Evolutionary conservation across 2,888 invertebrate genomes (phyloP).

Genomic region (Koerneria pararmatus): DNA sequence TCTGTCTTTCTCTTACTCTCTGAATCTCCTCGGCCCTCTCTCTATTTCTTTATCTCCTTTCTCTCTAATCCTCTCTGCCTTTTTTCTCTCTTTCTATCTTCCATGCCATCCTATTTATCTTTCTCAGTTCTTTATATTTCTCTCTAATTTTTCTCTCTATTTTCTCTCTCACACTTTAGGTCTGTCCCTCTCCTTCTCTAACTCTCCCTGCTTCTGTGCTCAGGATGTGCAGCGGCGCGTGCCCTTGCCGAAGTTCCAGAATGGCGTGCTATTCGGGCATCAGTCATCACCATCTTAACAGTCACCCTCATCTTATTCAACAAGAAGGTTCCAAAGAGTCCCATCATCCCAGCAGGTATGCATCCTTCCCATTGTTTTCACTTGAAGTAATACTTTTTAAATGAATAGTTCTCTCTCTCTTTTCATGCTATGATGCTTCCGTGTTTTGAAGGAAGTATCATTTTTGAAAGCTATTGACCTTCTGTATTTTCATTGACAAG

Average conservation of each 20-base stretch:
- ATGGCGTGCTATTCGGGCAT: neutral
- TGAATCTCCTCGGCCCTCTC: no score
- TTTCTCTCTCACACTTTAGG: neutral
- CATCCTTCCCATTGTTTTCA: no score
- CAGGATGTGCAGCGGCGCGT: neutral
- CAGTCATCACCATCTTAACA: neutral
- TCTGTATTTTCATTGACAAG: no score
- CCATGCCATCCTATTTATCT: no score
- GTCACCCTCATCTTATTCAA: slow-evolving; percentile 8
- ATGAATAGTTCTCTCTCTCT: no score
- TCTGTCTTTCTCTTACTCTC: no score
- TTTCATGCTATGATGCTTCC: no score
- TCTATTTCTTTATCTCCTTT: neutral
- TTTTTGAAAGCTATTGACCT: no score
- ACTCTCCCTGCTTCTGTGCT: neutral
- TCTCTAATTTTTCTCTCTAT: neutral
- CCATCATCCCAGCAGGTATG: slow-evolving; percentile 8
- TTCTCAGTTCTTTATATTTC: neutral
- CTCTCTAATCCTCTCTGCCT: neutral
- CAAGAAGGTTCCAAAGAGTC: neutral
- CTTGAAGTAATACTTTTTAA: no score
- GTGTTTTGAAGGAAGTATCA: no score
- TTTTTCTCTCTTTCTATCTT: no score
- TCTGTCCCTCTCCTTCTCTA: neutral
- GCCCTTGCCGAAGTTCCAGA: neutral